Evolutionary conservation across 2,888 invertebrate genomes (phyloP).

Genomic region (Papilio demoleus): DNA sequence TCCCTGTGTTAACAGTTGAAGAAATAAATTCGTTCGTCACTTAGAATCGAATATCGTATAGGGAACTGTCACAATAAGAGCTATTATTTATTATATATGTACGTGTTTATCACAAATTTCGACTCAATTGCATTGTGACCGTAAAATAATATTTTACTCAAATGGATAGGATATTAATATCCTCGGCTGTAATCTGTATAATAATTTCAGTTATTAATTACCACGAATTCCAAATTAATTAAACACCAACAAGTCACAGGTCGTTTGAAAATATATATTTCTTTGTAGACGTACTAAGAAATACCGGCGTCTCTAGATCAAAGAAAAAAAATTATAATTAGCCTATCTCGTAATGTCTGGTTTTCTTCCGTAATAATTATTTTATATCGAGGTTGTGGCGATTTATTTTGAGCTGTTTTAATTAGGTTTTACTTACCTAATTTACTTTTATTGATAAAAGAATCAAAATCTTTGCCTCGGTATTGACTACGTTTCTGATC

Average conservation of each 20-base stretch:
- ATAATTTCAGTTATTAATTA: conserved; percentile 29
- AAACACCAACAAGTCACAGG: conserved; percentile 27
- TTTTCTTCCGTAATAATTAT: conserved; percentile 10
- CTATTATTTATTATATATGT: background rate
- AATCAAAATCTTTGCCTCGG: background rate
- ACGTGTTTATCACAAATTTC: too few species aligned
- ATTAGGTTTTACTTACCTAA: background rate
- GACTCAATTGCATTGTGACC: background rate
- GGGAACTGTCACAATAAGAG: background rate
- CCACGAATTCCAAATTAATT: conserved; percentile 34
- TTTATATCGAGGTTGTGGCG: background rate
- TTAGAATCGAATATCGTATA: background rate
- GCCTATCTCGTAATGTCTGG: conserved; percentile 10
- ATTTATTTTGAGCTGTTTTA: background rate
- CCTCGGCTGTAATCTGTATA: background rate
- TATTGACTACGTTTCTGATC: too few species aligned
- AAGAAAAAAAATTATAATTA: conserved; percentile 31
- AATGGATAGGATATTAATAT: background rate
- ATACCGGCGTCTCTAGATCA: conserved; percentile 16
- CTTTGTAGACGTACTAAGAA: conserved; percentile 31
- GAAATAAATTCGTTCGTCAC: background rate
- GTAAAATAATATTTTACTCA: background rate
- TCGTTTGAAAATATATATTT: conserved; percentile 17
- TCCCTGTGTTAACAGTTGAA: background rate
- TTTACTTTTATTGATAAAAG: too few species aligned